phyloP scores from a whole-genome alignment of 2,888 invertebrate genomes.

The Pseudoips prasinana region DNA sequence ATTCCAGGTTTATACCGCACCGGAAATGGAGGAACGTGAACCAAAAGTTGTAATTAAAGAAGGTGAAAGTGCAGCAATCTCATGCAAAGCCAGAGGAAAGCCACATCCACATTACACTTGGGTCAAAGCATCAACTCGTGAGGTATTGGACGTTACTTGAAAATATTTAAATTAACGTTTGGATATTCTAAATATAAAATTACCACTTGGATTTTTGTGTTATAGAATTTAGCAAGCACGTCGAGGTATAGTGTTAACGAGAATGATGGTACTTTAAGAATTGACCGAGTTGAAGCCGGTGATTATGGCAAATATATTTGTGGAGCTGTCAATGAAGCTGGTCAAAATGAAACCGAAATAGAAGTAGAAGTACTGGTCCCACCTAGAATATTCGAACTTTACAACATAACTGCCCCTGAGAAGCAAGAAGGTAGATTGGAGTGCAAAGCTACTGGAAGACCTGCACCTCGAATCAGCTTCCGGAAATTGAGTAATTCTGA shows the following conservation, averaged over 20 bases:
- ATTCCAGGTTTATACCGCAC: conserved; percentile 86
- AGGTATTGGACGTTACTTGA: conserved; percentile 53
- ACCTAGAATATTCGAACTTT: conserved; percentile 90
- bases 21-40: conserved; percentile 85
- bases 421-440: conserved; percentile 84
- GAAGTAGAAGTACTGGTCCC: conserved; percentile 88
- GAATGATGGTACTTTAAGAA: conserved; percentile 86
- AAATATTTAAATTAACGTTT: too few species aligned
- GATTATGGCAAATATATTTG: conserved; percentile 92
- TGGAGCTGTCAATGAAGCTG: conserved; percentile 90
- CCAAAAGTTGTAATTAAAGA: conserved; percentile 87
- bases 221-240: conserved; percentile 86
- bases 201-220: conserved; percentile 29
- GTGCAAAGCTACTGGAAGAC: conserved; percentile 91
- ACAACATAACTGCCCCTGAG: conserved; percentile 86
- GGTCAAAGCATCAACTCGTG: conserved; percentile 88
- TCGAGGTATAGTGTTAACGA: conserved; percentile 85
- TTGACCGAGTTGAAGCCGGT: conserved; percentile 87
- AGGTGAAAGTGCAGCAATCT: conserved; percentile 88
- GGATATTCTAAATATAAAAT: too few species aligned
- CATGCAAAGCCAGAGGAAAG: conserved; percentile 91
- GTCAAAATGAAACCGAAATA: conserved; percentile 85
- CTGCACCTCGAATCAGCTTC: conserved; percentile 90
- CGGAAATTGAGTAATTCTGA: conserved; percentile 86
- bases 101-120: conserved; percentile 92